Evolutionary conservation across 2,113 vertebrate genomes (phyloP).

Genomic region (Oncorhynchus masou): DNA sequence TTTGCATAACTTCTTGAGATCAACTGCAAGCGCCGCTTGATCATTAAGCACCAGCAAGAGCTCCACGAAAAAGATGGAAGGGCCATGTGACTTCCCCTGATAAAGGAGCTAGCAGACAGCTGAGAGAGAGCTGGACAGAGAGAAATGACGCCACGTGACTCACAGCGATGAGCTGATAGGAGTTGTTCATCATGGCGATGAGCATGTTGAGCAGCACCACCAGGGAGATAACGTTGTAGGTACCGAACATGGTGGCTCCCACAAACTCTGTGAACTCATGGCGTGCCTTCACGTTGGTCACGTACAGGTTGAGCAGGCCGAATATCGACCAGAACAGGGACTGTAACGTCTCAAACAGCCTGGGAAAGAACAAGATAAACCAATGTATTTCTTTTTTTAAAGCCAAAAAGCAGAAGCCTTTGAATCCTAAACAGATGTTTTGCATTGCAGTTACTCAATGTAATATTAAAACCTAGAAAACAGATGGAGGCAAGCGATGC

Average conservation of each 20-base stretch:
- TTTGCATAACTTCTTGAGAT: no score
- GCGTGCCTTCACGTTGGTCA: slow-evolving; percentile 87
- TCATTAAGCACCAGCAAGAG: no score
- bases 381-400: neutral
- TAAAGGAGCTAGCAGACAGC: neutral
- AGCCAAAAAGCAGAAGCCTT: neutral
- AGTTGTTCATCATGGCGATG: slow-evolving; percentile 94
- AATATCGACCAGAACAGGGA: slow-evolving; percentile 91
- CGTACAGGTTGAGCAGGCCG: slow-evolving; percentile 84
- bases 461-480: neutral
- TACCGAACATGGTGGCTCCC: slow-evolving; percentile 89
- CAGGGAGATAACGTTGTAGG: slow-evolving; percentile 88
- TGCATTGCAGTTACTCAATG: neutral
- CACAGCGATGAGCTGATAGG: slow-evolving; percentile 89
- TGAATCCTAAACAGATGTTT: no score
- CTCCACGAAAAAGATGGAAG: neutral
- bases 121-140: neutral
- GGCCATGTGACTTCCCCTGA: neutral
- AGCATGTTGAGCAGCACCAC: slow-evolving; percentile 90
- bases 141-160: slow-evolving; percentile 54
- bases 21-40: no score
- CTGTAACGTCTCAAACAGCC: slow-evolving; percentile 87
- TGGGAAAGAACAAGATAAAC: slow-evolving; percentile 44
- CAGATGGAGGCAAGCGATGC: neutral
- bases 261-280: slow-evolving; percentile 89